These are phyloP conservation scores for Tiphia femorata DNA, from an alignment of 2,888 invertebrate species.

Conservation along the genomic window DNA sequence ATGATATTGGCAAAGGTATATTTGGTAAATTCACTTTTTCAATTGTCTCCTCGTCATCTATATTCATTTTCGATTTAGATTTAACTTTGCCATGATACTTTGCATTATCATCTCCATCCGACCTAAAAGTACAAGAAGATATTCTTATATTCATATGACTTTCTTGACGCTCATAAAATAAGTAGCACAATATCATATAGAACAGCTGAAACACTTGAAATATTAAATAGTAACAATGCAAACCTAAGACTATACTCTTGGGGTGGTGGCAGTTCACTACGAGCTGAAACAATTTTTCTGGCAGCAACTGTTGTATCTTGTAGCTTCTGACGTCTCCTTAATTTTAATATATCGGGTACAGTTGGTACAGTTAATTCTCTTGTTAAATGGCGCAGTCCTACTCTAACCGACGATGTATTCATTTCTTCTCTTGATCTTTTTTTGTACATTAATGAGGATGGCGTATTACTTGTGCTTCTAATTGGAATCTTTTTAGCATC, in stretches of 20 bases:
- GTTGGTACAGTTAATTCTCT: constrained; percentile 75
- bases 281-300: constrained; percentile 73
- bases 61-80: constrained; percentile 57
- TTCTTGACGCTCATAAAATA: background rate
- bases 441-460: constrained; percentile 26
- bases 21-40: constrained; percentile 71
- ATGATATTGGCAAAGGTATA: constrained; percentile 72
- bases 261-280: constrained; percentile 48
- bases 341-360: constrained; percentile 74
- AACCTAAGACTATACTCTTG: constrained; percentile 62
- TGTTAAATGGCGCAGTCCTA: constrained; percentile 63
- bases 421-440: constrained; percentile 51
- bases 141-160: background rate
- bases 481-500: constrained; percentile 84
- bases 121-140: constrained; percentile 36
- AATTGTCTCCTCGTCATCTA: constrained; percentile 66
- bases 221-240: constrained; percentile 10
- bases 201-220: background rate
- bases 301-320: constrained; percentile 75
- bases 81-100: constrained; percentile 69
- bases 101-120: constrained; percentile 54
- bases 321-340: constrained; percentile 74
- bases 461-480: constrained; percentile 56
- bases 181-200: background rate
- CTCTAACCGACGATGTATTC: constrained; percentile 40